A percentile compares a stretch with the other conserved stretches of the same genome.
Conservation (phyloP, 2,888 invertebrate genomes). For the Steinernema carpocapsae region DNA sequence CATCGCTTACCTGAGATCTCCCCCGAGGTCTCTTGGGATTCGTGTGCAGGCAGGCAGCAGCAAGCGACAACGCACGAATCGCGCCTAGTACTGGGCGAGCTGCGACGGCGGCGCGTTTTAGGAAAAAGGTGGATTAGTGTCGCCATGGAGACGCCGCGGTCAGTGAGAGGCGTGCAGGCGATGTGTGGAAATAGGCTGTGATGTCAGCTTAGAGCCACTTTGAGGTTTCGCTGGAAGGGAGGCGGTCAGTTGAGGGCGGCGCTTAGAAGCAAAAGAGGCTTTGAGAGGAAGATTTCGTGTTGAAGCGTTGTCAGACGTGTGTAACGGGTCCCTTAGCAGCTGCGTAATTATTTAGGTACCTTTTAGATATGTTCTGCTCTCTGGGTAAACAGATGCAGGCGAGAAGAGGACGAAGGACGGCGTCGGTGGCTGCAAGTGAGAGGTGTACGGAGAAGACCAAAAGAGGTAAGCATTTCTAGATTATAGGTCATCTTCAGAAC, state of each 20-base stretch:
- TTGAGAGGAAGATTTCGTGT: background rate
- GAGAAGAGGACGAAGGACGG: constrained; percentile 6
- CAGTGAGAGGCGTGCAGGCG: too few species aligned
- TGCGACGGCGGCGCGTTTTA: background rate
- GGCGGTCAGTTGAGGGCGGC: background rate
- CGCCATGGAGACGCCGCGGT: constrained; percentile 16
- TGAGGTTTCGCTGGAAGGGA: too few species aligned
- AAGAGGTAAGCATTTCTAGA: constrained; percentile 10
- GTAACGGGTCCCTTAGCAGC: background rate
- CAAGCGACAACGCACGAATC: background rate
- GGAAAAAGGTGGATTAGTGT: background rate
- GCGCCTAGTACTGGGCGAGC: background rate
- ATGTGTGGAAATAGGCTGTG: too few species aligned
- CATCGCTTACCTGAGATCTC: too few species aligned
- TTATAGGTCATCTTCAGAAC: background rate
- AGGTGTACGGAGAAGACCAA: background rate
- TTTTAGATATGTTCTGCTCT: constrained; percentile 28
- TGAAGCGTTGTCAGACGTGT: background rate
- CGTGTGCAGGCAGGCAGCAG: background rate
- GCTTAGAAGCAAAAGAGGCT: background rate
- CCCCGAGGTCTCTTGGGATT: too few species aligned
- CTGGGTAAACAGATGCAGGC: background rate
- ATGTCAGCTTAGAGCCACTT: too few species aligned
- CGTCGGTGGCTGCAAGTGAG: constrained; percentile 3
- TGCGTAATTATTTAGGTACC: too few species aligned